phyloP scores from a whole-genome alignment of 23 tunicate genomes.

The Ascidia mentula region DNA sequence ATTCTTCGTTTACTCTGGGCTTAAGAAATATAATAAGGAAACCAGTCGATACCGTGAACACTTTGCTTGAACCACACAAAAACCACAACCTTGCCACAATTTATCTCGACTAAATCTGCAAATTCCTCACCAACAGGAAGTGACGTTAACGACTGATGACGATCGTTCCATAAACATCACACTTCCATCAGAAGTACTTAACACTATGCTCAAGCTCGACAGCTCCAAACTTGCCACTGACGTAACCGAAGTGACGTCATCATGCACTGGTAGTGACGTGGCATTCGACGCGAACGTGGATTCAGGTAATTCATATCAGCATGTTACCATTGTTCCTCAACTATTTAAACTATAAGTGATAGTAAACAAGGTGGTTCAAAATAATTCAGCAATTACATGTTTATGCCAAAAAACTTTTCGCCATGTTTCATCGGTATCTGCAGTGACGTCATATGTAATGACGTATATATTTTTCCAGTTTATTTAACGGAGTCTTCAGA shows the following conservation, averaged over 20 bases:
- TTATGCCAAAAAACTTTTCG: too few relatives aligned
- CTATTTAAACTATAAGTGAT: too few relatives aligned
- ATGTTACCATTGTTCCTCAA: neutral
- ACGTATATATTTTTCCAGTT: neutral
- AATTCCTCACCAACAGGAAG: conserved; percentile 12
- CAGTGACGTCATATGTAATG: neutral
- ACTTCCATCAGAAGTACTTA: conserved; percentile 33
- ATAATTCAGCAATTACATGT: too few relatives aligned
- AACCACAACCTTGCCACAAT: too few relatives aligned
- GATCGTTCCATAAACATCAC: conserved; percentile 48
- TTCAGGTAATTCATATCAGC: neutral
- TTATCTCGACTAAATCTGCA: neutral
- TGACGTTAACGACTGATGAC: conserved; percentile 11
- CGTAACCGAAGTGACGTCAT: conserved; percentile 2
- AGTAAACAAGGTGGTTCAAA: neutral
- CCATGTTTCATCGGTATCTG: too few relatives aligned
- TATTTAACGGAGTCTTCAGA: neutral
- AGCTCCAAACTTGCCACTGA: neutral
- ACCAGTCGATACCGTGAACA: too few relatives aligned
- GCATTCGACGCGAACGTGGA: neutral
- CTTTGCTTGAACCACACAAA: too few relatives aligned
- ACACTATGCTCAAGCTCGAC: conserved; percentile 34
- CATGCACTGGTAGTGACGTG: neutral
- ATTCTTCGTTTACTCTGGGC: too few relatives aligned
- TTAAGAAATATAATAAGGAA: too few relatives aligned